Percentiles rank a stretch among this genome's conserved stretches.
phyloP scores from a whole-genome alignment of 2,888 invertebrate species.

The Syritta pipiens region DNA sequence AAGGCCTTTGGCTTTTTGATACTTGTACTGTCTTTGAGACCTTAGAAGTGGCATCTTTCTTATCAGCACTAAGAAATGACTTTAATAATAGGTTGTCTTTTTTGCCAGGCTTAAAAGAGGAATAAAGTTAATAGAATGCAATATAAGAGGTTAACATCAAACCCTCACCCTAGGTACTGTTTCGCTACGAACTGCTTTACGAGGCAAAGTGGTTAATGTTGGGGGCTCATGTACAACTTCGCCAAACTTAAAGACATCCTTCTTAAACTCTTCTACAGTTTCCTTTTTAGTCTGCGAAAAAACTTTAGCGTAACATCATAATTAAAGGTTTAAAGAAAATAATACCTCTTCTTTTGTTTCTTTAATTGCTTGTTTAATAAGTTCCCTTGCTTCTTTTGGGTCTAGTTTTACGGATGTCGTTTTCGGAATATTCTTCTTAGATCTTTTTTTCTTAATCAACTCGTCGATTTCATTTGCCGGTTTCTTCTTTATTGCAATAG shows the following conservation, averaged over 20 bases:
- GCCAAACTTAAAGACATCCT: constrained; percentile 87
- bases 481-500: constrained; percentile 79
- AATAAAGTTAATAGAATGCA: constrained; percentile 49
- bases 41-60: not conserved
- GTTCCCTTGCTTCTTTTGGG: constrained; percentile 73
- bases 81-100: constrained; percentile 83
- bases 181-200: constrained; percentile 79
- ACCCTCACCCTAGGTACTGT: constrained; percentile 79
- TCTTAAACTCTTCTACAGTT: constrained; percentile 79
- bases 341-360: constrained; percentile 74
- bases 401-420: constrained; percentile 70
- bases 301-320: not conserved
- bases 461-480: constrained; percentile 81
- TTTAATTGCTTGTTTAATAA: constrained; percentile 76
- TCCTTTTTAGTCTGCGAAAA: constrained; percentile 71
- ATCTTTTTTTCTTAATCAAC: constrained; percentile 77
- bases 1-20: constrained; percentile 28
- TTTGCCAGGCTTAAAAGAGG: constrained; percentile 82
- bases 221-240: constrained; percentile 89
- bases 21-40: not conserved
- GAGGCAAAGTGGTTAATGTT: constrained; percentile 81
- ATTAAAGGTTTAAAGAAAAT: not conserved
- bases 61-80: constrained; percentile 77
- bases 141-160: not conserved
- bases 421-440: constrained; percentile 31